Conservation (phyloP, 2,113 vertebrate species). For the Empidonax traillii region DNA sequence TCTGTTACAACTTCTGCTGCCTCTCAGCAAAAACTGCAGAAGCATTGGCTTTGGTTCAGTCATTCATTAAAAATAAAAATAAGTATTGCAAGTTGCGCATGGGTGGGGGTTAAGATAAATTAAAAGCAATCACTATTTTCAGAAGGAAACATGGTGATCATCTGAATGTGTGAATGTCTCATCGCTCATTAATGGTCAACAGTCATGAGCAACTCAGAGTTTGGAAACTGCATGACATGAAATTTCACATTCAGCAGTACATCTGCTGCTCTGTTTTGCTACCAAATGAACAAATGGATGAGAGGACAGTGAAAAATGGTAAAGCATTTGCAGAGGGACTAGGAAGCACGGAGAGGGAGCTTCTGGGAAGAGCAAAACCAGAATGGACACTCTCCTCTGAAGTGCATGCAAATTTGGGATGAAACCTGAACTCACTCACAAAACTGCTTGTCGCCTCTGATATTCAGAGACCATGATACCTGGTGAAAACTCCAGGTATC, state of each 20-base stretch:
- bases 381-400: background rate
- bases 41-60: background rate
- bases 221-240: background rate
- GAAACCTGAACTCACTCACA: background rate
- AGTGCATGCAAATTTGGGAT: background rate
- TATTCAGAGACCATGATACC: background rate
- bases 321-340: background rate
- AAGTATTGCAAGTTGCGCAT: background rate
- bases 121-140: background rate
- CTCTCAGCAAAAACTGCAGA: background rate
- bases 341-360: background rate
- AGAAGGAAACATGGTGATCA: background rate
- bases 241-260: background rate
- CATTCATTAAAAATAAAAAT: background rate
- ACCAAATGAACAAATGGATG: background rate
- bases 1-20: constrained; percentile 19
- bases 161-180: background rate
- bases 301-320: background rate
- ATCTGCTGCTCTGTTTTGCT: background rate
- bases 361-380: background rate
- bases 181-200: background rate
- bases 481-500: background rate
- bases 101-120: background rate
- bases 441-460: background rate
- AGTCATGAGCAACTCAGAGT: background rate